Base-by-base conservation (phyloP, 1,140 invertebrate species). In the Cheumatopsyche charites region DNA sequence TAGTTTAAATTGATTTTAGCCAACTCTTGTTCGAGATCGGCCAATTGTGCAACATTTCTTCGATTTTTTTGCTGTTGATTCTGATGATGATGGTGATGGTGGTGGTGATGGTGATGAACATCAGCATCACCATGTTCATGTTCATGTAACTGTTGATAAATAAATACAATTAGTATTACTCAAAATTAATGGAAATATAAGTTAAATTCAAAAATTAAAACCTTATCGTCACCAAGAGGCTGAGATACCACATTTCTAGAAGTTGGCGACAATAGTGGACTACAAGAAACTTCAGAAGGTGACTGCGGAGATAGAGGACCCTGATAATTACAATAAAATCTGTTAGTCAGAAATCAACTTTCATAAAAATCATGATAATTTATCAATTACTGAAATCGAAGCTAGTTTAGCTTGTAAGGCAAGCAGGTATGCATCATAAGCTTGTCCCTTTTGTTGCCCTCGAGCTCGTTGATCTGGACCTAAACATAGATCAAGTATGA, bases 391-490 rank as follows among this genome's bases (percentile, higher is more conserved):
- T 25, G 85, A 85, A 73, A 88, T 87, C 25, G 82, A 85, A 36
- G 86, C 83, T 12, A 87, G 79, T 76, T 87, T 87, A 76, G 87
- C 86, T 75, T 88, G 87, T 52, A 88, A 78, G 6, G 83, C 82
- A 29, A 86, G 78, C 83, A 88, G 86, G 77, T 88, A 87, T 52
- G 84, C 82, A 76, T 82, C 86, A 80, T 88, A 87, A 2, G 82
- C 82, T 66, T 84, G 85, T 45, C 79, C 80, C 70, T 85, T 82
- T 78, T 87, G 87, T 15, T 86, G 87, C 67, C 86, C 87, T 75
- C 85, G 81, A 21, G 86, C 85, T 62, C 69, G 23, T 23, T 76
- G 75, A 55, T 76, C 75, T 7, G 9, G 81, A 82, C 42, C 80
- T 79, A 67, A 79, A 80, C 12, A 81, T 82, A 77, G 81, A 82